Conservation (phyloP, 2,113 vertebrate genomes). For the Coreoperca whiteheadi region DNA sequence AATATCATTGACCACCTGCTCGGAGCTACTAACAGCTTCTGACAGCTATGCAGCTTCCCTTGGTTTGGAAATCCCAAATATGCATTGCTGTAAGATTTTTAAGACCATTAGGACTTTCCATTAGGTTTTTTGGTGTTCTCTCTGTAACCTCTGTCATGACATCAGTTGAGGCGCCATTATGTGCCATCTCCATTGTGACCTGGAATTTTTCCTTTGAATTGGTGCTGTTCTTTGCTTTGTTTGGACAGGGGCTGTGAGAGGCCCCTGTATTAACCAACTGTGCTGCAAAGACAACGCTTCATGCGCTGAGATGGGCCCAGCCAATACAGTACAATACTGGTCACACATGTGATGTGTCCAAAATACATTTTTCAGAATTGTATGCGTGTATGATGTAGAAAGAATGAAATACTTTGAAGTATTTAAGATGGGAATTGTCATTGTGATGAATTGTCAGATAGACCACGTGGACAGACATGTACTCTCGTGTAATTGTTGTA, state of each 20-base stretch:
- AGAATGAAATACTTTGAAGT: background rate
- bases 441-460: background rate
- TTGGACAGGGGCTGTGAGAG: constrained; percentile 64
- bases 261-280: constrained; percentile 72
- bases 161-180: constrained; percentile 66
- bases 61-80: background rate
- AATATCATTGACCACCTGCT: background rate
- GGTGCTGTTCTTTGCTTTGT: constrained; percentile 73
- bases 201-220: constrained; percentile 72
- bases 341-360: background rate
- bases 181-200: constrained; percentile 76
- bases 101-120: background rate
- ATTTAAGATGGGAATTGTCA: background rate
- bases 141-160: constrained; percentile 13
- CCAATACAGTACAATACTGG: constrained; percentile 11
- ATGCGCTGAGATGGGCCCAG: constrained; percentile 42
- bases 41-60: background rate
- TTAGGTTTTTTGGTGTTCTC: background rate
- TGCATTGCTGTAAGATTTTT: background rate
- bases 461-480: background rate
- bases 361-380: constrained; percentile 2
- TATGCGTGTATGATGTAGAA: background rate
- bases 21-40: background rate
- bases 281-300: constrained; percentile 67
- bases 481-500: background rate